Percentiles rank a stretch among this genome's conserved stretches.
phyloP scores from a whole-genome alignment of 2,888 invertebrate genomes.

The Brachylomia viminalis region DNA sequence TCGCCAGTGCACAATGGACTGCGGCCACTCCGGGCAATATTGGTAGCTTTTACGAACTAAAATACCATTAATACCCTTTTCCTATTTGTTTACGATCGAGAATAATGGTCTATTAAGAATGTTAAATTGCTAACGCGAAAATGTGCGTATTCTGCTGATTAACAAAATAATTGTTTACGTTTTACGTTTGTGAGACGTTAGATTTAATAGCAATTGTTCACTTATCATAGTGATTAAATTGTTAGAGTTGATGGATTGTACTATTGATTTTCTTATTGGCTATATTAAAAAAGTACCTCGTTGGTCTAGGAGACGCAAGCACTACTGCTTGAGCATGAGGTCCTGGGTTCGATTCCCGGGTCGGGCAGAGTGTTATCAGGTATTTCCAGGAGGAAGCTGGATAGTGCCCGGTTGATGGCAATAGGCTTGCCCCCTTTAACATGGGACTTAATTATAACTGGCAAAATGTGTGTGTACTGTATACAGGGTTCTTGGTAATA shows the following conservation, averaged over 20 bases:
- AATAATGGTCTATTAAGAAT: conserved; percentile 77
- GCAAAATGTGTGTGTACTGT: background rate
- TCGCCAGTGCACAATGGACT: conserved; percentile 76
- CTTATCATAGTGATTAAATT: conserved; percentile 54
- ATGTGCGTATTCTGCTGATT: conserved; percentile 70
- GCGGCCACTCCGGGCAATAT: conserved; percentile 66
- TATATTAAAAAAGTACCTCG: background rate
- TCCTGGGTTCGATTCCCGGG: background rate
- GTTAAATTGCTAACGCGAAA: conserved; percentile 78
- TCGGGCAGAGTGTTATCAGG: background rate
- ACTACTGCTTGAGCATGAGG: background rate
- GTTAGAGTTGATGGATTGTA: conserved; percentile 28
- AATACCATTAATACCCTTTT: conserved; percentile 79
- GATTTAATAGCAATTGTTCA: conserved; percentile 48
- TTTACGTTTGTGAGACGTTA: conserved; percentile 36
- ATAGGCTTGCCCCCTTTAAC: background rate
- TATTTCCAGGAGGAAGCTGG: background rate
- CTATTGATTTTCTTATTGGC: conserved; percentile 34
- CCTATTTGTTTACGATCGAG: conserved; percentile 82
- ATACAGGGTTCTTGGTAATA: no score
- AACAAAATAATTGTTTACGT: conserved; percentile 70
- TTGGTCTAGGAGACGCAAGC: background rate
- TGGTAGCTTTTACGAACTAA: conserved; percentile 74
- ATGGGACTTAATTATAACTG: background rate
- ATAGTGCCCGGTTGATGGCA: background rate